Percentiles rank a stretch among this genome's conserved stretches.
phyloP scores from a whole-genome alignment of 2,888 invertebrate species.

The Idaea straminata region DNA sequence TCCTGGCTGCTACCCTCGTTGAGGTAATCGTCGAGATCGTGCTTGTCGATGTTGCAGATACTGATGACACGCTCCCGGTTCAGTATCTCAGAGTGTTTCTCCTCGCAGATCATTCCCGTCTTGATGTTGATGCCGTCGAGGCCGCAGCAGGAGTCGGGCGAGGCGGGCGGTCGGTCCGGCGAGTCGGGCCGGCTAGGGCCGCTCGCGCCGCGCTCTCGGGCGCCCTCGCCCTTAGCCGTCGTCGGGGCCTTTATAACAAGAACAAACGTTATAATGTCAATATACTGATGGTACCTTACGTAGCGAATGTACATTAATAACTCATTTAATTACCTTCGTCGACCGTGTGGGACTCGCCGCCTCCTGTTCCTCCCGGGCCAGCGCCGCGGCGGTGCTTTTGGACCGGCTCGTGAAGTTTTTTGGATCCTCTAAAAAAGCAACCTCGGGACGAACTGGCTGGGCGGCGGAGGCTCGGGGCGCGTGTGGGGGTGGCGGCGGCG shows the following conservation, averaged over 20 bases:
- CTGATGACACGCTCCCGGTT: conserved; percentile 86
- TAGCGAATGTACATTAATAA: no score
- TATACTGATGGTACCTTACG: no score
- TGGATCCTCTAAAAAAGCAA: conserved; percentile 79
- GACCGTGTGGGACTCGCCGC: conserved; percentile 77
- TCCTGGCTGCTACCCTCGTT: conserved; percentile 88
- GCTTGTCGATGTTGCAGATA: conserved; percentile 88
- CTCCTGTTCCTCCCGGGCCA: conserved; percentile 78
- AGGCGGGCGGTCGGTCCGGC: conserved; percentile 51
- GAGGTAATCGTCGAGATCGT: conserved; percentile 90
- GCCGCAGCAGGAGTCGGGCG: conserved; percentile 76
- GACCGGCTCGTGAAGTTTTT: conserved; percentile 80
- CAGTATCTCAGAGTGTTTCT: conserved; percentile 77
- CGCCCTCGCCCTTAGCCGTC: conserved; percentile 66
- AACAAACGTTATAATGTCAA: no score
- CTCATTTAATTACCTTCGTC: conserved; percentile 49
- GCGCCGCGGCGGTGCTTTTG: conserved; percentile 80
- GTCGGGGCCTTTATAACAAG: conserved; percentile 33
- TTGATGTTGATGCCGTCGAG: conserved; percentile 69
- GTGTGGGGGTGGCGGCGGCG: conserved; percentile 36
- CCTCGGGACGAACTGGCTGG: conserved; percentile 53
- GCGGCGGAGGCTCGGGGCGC: conserved; percentile 37
- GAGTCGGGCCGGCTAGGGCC: conserved; percentile 49
- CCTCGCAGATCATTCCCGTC: conserved; percentile 71
- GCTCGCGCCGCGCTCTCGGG: conserved; percentile 39